A percentile compares a stretch with the other conserved stretches of the same genome.
Evolutionary conservation across 2,113 vertebrate species (phyloP).

Genomic region (Oryzias celebensis): DNA sequence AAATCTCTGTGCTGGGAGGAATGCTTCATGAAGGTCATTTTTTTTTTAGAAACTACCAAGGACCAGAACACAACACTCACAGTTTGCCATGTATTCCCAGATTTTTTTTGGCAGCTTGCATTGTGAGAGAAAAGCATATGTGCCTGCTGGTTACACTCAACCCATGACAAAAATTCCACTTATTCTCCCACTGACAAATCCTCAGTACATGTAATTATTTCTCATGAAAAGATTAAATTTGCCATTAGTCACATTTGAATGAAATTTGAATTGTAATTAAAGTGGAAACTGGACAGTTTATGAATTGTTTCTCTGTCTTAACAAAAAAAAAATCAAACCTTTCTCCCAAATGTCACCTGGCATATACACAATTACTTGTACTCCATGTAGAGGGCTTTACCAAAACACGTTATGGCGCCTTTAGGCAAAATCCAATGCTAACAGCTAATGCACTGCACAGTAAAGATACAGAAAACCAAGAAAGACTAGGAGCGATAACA

Average conservation of each 20-base stretch:
- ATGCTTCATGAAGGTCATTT: constrained; percentile 45
- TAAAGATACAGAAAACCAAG: constrained; percentile 39
- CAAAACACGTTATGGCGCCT: constrained; percentile 10
- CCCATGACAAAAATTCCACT: constrained; percentile 24
- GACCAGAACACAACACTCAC: constrained; percentile 23
- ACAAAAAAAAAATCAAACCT: not conserved
- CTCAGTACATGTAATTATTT: constrained; percentile 4
- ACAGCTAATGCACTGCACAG: constrained; percentile 39
- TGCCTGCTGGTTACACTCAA: constrained; percentile 36
- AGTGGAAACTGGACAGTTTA: no score
- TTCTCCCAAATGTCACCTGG: not conserved
- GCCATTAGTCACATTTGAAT: not conserved
- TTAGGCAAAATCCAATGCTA: constrained; percentile 48
- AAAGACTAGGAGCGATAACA: constrained; percentile 11
- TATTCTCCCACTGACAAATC: constrained; percentile 18
- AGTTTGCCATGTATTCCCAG: constrained; percentile 28
- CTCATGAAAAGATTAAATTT: constrained; percentile 17
- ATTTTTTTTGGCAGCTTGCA: constrained; percentile 19
- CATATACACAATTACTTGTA: constrained; percentile 17
- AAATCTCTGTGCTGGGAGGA: constrained; percentile 24
- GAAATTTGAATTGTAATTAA: not conserved
- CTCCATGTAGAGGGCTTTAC: constrained; percentile 11
- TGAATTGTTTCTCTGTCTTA: not conserved
- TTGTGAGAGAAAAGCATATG: constrained; percentile 19
- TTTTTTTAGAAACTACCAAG: constrained; percentile 40